Percentiles rank a stretch among this genome's conserved stretches.
These are phyloP conservation scores for Tribolium madens DNA, from an alignment of 1,140 invertebrate genomes.

Conservation along the genomic window DNA sequence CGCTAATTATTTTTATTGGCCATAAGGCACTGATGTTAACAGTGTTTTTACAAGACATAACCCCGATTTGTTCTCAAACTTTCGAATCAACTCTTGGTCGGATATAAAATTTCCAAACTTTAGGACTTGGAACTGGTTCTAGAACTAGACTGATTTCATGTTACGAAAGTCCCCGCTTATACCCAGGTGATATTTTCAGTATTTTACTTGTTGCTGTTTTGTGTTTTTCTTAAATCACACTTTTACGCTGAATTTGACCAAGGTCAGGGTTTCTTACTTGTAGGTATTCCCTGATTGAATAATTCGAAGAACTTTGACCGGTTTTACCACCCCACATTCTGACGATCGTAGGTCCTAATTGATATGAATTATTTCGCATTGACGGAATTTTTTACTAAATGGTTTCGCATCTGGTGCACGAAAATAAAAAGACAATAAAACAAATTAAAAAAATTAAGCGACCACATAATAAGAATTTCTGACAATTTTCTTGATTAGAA, in stretches of 20 bases:
- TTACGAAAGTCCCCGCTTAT: slow-evolving; percentile 19
- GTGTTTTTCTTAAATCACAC: background rate
- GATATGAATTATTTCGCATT: background rate
- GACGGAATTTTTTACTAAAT: slow-evolving; percentile 9
- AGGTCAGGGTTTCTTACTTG: slow-evolving; percentile 20
- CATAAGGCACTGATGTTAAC: background rate
- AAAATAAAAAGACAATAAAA: slow-evolving; percentile 5
- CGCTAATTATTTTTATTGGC: background rate
- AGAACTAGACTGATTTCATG: slow-evolving; percentile 38
- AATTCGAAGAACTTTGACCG: slow-evolving; percentile 9
- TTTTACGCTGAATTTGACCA: slow-evolving; percentile 18
- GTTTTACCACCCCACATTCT: slow-evolving; percentile 20
- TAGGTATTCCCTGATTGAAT: background rate
- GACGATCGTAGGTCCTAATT: background rate
- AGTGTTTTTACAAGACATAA: slow-evolving; percentile 9
- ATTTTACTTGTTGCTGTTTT: slow-evolving; percentile 23
- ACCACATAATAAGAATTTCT: background rate
- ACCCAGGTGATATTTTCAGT: slow-evolving; percentile 34
- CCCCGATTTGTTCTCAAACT: slow-evolving; percentile 26
- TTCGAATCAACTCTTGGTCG: slow-evolving; percentile 21
- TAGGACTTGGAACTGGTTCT: slow-evolving; percentile 42
- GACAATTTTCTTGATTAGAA: slow-evolving; percentile 21
- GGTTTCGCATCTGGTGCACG: background rate
- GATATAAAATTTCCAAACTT: slow-evolving; percentile 44
- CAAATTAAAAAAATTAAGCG: slow-evolving; percentile 7